A percentile compares a stretch with the other conserved stretches of the same genome.
These are phyloP conservation scores for Harlomillsia oculata DNA, from an alignment of 1,140 invertebrate species.

Conservation along the genomic window DNA sequence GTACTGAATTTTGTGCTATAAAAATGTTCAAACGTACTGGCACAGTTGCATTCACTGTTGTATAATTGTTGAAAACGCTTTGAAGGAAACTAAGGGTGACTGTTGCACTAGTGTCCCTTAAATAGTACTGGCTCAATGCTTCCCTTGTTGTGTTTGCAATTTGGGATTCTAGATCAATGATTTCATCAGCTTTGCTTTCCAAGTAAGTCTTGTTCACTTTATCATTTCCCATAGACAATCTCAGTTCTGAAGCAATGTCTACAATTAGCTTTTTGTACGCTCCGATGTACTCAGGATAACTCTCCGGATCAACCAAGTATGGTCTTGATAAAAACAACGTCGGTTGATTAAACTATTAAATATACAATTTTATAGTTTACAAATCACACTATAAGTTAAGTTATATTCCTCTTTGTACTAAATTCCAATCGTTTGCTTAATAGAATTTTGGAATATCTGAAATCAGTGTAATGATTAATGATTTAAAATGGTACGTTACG, in stretches of 20 bases:
- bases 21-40: not conserved
- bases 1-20: no score
- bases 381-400: not conserved
- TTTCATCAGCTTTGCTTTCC: slow-evolving; percentile 59
- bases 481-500: no score
- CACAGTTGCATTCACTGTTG: slow-evolving; percentile 14
- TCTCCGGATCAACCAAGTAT: slow-evolving; percentile 64
- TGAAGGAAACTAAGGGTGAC: slow-evolving; percentile 11
- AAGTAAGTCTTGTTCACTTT: slow-evolving; percentile 44
- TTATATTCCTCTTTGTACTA: no score
- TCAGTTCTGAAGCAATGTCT: slow-evolving; percentile 46
- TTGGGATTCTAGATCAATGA: slow-evolving; percentile 72
- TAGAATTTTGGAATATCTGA: no score
- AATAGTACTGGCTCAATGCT: slow-evolving; percentile 45
- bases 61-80: slow-evolving; percentile 20
- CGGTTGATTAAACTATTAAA: slow-evolving; percentile 67
- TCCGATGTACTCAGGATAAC: slow-evolving; percentile 55
- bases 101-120: slow-evolving; percentile 39
- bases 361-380: not conserved
- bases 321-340: slow-evolving; percentile 74
- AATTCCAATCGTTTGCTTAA: no score
- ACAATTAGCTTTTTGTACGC: slow-evolving; percentile 70
- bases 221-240: slow-evolving; percentile 11
- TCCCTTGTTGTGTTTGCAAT: slow-evolving; percentile 56
- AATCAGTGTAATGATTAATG: no score